Evolutionary conservation across 2,888 invertebrate species (phyloP).

Genomic region (Drosophila demipolita): DNA sequence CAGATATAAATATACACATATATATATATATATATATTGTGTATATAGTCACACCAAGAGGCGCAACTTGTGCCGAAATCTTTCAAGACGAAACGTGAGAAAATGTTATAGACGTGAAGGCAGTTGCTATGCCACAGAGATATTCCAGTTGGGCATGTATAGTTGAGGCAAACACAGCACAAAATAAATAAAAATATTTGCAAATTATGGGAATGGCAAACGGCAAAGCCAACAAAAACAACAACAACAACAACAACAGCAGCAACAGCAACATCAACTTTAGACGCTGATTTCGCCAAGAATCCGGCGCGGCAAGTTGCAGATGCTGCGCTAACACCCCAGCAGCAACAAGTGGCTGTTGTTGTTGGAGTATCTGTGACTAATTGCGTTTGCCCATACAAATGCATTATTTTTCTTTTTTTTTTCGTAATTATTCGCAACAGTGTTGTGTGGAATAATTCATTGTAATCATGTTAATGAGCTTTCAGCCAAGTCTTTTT

Average conservation of each 20-base stretch:
- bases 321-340: slow-evolving; percentile 49
- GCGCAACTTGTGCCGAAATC: slow-evolving; percentile 82
- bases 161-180: slow-evolving; percentile 34
- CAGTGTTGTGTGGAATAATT: slow-evolving; percentile 55
- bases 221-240: slow-evolving; percentile 11
- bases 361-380: slow-evolving; percentile 63
- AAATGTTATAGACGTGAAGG: slow-evolving; percentile 73
- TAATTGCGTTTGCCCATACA: slow-evolving; percentile 76
- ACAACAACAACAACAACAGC: background rate
- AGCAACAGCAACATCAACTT: slow-evolving; percentile 7
- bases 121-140: slow-evolving; percentile 47
- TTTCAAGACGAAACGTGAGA: slow-evolving; percentile 80
- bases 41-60: slow-evolving; percentile 45
- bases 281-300: slow-evolving; percentile 57
- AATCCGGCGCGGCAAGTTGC: slow-evolving; percentile 59
- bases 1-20: background rate
- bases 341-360: slow-evolving; percentile 16
- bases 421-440: slow-evolving; percentile 75
- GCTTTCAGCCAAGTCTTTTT: slow-evolving; percentile 44
- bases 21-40: background rate
- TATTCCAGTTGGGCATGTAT: slow-evolving; percentile 27
- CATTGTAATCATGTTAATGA: slow-evolving; percentile 78
- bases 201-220: slow-evolving; percentile 81
- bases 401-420: slow-evolving; percentile 51
- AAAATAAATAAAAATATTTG: slow-evolving; percentile 69